These are phyloP conservation scores for Ectemnius lituratus DNA, from an alignment of 2,888 invertebrate species.

Conservation along the genomic window DNA sequence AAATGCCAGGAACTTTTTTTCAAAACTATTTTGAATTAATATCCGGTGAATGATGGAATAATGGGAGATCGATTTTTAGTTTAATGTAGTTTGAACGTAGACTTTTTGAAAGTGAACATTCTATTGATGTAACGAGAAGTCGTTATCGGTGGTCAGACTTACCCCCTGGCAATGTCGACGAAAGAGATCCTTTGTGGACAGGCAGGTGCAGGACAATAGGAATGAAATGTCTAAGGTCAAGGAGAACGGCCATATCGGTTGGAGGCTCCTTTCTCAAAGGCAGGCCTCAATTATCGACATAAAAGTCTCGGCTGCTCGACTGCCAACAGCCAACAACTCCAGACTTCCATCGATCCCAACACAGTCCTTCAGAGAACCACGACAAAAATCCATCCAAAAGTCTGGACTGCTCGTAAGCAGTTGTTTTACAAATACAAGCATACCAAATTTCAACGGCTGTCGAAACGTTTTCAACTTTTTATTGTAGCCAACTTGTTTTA, in stretches of 20 bases:
- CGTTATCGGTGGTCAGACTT: not conserved
- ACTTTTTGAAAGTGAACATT: not conserved
- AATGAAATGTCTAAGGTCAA: constrained; percentile 3
- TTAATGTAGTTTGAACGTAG: not conserved
- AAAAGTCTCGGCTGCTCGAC: constrained; percentile 7
- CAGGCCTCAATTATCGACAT: constrained; percentile 20
- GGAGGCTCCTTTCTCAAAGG: not conserved
- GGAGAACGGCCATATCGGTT: not conserved
- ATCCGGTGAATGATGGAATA: not conserved
- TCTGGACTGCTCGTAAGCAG: too few species aligned
- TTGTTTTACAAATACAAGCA: not conserved
- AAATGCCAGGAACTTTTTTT: not conserved
- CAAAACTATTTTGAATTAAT: not conserved
- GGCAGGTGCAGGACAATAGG: not conserved
- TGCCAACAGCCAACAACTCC: constrained; percentile 7
- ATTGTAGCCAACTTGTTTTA: not conserved
- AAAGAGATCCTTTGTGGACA: constrained; percentile 1
- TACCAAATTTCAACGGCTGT: not conserved
- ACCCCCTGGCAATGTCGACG: not conserved
- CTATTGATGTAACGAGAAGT: not conserved
- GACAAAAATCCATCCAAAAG: too few species aligned
- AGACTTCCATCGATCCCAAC: too few species aligned
- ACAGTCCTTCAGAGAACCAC: too few species aligned
- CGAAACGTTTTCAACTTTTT: not conserved
- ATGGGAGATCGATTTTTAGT: not conserved